These are phyloP conservation scores for Mesitornis unicolor DNA, from an alignment of 2,113 vertebrate genomes.

Conservation along the genomic window DNA sequence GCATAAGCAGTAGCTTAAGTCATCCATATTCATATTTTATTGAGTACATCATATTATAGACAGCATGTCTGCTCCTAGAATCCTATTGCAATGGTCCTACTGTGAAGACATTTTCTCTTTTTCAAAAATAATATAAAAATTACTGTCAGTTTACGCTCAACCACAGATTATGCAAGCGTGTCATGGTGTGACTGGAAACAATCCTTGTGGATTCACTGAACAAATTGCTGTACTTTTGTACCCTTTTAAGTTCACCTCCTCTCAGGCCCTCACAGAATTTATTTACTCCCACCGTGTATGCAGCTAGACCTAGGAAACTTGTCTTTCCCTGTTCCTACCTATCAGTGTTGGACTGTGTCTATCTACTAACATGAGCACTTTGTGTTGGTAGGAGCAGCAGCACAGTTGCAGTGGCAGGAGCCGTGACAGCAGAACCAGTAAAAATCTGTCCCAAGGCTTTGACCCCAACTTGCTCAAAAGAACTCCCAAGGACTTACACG, in stretches of 20 bases:
- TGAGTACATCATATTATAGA: neutral
- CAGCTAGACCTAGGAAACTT: neutral
- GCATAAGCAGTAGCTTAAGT: neutral
- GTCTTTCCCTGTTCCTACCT: neutral
- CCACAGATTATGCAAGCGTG: neutral
- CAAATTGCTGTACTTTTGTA: neutral
- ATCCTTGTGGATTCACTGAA: neutral
- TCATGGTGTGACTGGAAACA: slow-evolving; percentile 13
- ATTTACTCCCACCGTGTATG: accelerated
- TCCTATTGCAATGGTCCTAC: neutral
- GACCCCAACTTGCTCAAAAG: neutral
- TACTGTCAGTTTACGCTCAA: neutral
- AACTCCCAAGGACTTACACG: neutral
- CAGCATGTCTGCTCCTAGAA: neutral
- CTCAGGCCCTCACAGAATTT: neutral
- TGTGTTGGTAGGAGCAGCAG: neutral
- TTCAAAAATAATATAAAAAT: slow-evolving; percentile 21
- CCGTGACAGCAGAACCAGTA: neutral
- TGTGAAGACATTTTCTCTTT: neutral
- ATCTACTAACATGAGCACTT: no score
- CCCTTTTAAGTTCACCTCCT: neutral
- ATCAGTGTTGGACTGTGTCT: neutral
- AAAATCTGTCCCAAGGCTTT: neutral
- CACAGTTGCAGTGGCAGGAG: neutral
- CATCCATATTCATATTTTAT: slow-evolving; percentile 29